A percentile compares a stretch with the other conserved stretches of the same genome.
phyloP scores from a whole-genome alignment of 2,113 vertebrate genomes.

The Leptocoma aspasia region DNA sequence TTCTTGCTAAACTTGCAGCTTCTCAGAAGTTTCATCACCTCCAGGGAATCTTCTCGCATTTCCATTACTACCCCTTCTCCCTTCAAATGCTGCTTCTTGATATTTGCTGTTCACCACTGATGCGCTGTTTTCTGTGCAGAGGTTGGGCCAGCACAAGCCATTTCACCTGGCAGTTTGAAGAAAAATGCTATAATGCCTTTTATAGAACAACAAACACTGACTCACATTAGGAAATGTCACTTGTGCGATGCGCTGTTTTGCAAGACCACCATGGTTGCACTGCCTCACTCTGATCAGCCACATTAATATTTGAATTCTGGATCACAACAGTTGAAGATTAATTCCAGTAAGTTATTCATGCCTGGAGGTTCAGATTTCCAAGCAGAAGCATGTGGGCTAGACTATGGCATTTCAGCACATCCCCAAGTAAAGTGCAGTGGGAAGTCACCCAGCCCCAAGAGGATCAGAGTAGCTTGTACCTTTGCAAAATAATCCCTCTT shows the following conservation, averaged over 20 bases:
- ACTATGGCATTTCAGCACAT: not conserved
- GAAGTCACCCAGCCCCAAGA: not conserved
- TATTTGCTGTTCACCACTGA: not conserved
- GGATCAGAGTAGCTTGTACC: not conserved
- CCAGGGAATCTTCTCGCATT: not conserved
- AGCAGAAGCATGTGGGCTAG: not conserved
- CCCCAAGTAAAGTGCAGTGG: not conserved
- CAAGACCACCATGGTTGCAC: slow-evolving; percentile 15
- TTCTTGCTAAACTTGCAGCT: not conserved
- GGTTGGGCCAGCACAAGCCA: not conserved
- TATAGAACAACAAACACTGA: slow-evolving; percentile 4
- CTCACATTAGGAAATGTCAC: not conserved
- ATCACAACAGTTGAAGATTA: slow-evolving; percentile 31
- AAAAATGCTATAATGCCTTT: not conserved
- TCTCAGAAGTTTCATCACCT: not conserved
- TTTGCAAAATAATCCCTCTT: not conserved
- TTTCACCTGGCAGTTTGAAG: not conserved
- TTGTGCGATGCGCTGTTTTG: not conserved
- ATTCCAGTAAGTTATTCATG: slow-evolving; percentile 8
- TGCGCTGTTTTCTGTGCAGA: not conserved
- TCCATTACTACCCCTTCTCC: not conserved
- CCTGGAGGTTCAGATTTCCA: slow-evolving; percentile 13
- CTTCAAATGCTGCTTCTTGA: not conserved
- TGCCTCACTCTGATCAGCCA: not conserved
- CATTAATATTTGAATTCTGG: slow-evolving; percentile 16